A percentile compares a stretch with the other conserved stretches of the same genome.
Evolutionary conservation across 92 coral and sea anemone species (phyloP).

Genomic region (Phenganax marumi): DNA sequence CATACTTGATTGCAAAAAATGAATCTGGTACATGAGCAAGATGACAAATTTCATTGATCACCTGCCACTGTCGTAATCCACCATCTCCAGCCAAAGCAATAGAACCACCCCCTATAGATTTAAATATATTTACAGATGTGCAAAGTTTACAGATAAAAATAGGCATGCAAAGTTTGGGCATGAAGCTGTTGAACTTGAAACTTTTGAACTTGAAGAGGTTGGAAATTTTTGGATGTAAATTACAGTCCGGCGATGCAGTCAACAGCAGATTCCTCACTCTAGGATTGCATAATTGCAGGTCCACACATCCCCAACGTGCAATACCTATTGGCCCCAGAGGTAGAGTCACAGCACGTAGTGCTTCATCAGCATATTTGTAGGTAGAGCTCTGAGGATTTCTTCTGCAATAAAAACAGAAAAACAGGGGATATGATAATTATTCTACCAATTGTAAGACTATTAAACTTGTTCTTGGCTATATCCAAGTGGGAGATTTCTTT

Average conservation of each 20-base stretch:
- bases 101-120: constrained; percentile 71
- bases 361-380: constrained; percentile 79
- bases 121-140: not conserved
- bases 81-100: constrained; percentile 95
- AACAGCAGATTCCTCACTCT: too few relatives aligned
- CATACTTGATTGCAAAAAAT: constrained; percentile 78
- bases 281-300: not conserved
- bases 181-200: too few relatives aligned
- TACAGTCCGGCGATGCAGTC: too few relatives aligned
- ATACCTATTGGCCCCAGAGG: constrained; percentile 89
- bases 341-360: constrained; percentile 76
- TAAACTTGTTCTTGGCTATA: not conserved
- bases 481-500: not conserved
- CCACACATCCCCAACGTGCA: not conserved
- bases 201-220: too few relatives aligned
- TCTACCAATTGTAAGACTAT: too few relatives aligned
- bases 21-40: constrained; percentile 82
- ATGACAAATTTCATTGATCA: constrained; percentile 65
- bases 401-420: constrained; percentile 40
- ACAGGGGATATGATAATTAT: too few relatives aligned
- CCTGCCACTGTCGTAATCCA: constrained; percentile 92
- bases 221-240: too few relatives aligned
- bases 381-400: constrained; percentile 58
- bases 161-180: too few relatives aligned
- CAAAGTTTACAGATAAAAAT: not conserved